Conservation (phyloP, 2,113 vertebrate genomes). For the Peromyscus polionotus region DNA sequence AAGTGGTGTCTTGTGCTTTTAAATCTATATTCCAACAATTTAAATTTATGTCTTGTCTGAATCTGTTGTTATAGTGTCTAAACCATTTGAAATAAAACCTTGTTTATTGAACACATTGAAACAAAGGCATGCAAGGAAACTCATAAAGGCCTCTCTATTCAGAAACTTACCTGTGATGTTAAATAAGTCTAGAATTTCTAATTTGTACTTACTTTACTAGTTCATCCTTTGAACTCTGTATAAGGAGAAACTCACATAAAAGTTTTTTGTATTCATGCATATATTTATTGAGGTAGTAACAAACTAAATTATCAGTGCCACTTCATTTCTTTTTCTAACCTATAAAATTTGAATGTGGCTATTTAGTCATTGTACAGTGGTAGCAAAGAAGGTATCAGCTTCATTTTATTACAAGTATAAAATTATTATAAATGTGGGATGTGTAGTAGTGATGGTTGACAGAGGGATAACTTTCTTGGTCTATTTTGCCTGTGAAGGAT, state of each 20-base stretch:
- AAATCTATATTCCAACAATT: background rate
- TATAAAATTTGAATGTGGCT: background rate
- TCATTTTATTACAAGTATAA: background rate
- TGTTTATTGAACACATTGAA: background rate
- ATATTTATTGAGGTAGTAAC: background rate
- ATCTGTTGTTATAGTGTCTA: background rate
- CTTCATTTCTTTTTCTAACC: background rate
- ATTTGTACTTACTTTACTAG: background rate
- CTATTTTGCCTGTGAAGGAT: background rate
- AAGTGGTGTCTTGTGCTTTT: conserved; percentile 15
- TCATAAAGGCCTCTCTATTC: background rate
- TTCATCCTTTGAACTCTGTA: background rate
- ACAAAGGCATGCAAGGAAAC: background rate
- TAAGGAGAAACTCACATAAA: background rate
- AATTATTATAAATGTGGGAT: background rate
- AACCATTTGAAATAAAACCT: background rate
- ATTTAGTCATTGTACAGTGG: background rate
- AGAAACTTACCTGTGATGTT: background rate
- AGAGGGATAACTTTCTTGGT: background rate
- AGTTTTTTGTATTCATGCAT: background rate
- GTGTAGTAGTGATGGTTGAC: background rate
- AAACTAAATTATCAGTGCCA: background rate
- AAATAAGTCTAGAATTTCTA: background rate
- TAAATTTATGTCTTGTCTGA: background rate
- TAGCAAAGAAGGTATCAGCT: background rate